A percentile compares a stretch with the other conserved stretches of the same genome.
Conservation (phyloP, 2,888 invertebrate species). For the Masnerella sp. region DNA sequence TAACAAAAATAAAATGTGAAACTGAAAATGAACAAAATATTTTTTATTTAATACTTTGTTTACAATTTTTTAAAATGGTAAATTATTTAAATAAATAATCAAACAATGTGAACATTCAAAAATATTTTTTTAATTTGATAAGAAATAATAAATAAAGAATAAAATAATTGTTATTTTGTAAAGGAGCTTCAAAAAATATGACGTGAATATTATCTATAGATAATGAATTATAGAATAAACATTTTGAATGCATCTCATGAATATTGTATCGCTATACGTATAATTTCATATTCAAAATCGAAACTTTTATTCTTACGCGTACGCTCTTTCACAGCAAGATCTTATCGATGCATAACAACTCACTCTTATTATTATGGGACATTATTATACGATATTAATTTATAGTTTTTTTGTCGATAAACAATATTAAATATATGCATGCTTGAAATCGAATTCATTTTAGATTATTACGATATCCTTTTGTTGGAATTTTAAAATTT, state of each 20-base stretch:
- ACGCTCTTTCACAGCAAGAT: slow-evolving; percentile 16
- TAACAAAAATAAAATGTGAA: too few species aligned
- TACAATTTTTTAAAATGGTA: too few species aligned
- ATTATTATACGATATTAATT: slow-evolving; percentile 25
- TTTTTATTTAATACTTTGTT: background rate
- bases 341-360: slow-evolving; percentile 28
- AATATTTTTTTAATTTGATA: too few species aligned
- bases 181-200: background rate
- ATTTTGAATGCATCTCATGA: slow-evolving; percentile 32
- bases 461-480: too few species aligned
- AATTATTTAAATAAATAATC: too few species aligned
- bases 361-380: slow-evolving; percentile 27
- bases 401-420: background rate
- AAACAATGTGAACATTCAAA: too few species aligned
- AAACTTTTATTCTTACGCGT: slow-evolving; percentile 14
- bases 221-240: slow-evolving; percentile 6
- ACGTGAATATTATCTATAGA: background rate
- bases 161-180: background rate
- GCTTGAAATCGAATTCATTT: too few species aligned
- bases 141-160: too few species aligned
- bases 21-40: too few species aligned
- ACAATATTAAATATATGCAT: slow-evolving; percentile 1
- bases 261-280: slow-evolving; percentile 19
- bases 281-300: slow-evolving; percentile 32
- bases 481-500: too few species aligned